These are phyloP conservation scores for Aphidius colemani DNA, from an alignment of 2,888 invertebrate genomes.

Conservation along the genomic window DNA sequence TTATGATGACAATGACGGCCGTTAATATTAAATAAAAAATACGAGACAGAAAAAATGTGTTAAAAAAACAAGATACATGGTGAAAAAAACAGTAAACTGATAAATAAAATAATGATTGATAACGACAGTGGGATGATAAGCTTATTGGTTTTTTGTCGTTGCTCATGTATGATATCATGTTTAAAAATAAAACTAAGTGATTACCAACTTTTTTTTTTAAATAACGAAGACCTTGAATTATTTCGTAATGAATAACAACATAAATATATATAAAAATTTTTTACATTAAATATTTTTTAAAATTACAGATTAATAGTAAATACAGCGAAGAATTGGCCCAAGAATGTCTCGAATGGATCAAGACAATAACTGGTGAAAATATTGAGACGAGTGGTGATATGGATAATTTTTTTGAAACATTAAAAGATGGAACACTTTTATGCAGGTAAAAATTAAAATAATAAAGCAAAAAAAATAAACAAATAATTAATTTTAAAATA, in stretches of 20 bases:
- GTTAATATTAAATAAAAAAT: background rate
- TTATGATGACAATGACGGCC: no score
- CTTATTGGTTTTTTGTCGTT: background rate
- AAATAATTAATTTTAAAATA: background rate
- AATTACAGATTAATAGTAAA: conserved; percentile 92
- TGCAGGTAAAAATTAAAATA: conserved; percentile 74
- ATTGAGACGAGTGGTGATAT: conserved; percentile 87
- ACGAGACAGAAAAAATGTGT: background rate
- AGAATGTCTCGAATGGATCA: conserved; percentile 93
- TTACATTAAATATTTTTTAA: conserved; percentile 34
- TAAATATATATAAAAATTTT: background rate
- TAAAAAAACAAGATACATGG: conserved; percentile 1
- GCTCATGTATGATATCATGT: conserved; percentile 10
- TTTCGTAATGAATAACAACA: conserved; percentile 1
- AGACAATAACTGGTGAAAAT: conserved; percentile 81
- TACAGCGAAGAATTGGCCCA: conserved; percentile 93
- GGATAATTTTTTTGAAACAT: conserved; percentile 89
- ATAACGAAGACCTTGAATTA: conserved; percentile 3
- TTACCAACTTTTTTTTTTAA: conserved; percentile 5
- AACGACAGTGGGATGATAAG: background rate
- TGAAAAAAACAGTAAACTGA: conserved; percentile 20
- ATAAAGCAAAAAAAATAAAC: background rate
- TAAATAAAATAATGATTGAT: background rate
- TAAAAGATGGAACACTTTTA: conserved; percentile 87
- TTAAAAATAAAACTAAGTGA: conserved; percentile 15